These are phyloP conservation scores for Mya arenaria DNA, from an alignment of 1,140 invertebrate species.

Conservation along the genomic window DNA sequence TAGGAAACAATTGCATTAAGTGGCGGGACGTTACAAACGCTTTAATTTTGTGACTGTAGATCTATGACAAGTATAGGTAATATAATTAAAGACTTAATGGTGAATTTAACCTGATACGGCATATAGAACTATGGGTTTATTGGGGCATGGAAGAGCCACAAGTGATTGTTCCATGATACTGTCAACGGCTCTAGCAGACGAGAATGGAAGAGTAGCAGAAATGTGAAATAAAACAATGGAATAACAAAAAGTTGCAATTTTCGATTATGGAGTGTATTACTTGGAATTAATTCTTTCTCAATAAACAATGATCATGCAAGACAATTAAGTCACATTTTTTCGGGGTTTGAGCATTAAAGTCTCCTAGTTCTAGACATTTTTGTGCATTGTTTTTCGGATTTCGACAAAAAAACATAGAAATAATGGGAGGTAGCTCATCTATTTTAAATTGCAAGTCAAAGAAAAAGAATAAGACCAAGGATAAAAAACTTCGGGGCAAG, in stretches of 20 bases:
- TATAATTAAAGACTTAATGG: neutral
- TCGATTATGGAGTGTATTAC: too few relatives aligned
- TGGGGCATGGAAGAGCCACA: conserved; percentile 27
- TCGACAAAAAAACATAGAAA: conserved; percentile 25
- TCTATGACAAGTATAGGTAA: conserved; percentile 10
- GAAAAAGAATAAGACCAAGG: conserved; percentile 44
- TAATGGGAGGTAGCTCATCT: conserved; percentile 52
- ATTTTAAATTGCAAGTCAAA: conserved; percentile 47
- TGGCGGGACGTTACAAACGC: neutral
- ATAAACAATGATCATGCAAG: too few relatives aligned
- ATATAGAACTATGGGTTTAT: conserved; percentile 15
- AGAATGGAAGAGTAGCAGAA: conserved; percentile 20
- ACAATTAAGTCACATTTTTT: too few relatives aligned
- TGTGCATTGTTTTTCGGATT: conserved; percentile 13
- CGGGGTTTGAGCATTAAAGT: too few relatives aligned
- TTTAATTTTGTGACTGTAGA: conserved; percentile 15
- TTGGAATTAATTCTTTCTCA: too few relatives aligned
- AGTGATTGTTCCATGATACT: conserved; percentile 45
- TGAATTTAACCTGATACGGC: conserved; percentile 24
- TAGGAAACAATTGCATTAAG: conserved; percentile 20
- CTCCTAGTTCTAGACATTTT: conserved; percentile 29
- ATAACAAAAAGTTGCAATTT: neutral
- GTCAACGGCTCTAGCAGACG: conserved; percentile 38
- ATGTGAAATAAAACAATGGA: neutral
- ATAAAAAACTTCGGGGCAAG: conserved; percentile 15